Evolutionary conservation across 92 coral and sea anemone species (phyloP).

Genomic region (Pocillopora grandis): DNA sequence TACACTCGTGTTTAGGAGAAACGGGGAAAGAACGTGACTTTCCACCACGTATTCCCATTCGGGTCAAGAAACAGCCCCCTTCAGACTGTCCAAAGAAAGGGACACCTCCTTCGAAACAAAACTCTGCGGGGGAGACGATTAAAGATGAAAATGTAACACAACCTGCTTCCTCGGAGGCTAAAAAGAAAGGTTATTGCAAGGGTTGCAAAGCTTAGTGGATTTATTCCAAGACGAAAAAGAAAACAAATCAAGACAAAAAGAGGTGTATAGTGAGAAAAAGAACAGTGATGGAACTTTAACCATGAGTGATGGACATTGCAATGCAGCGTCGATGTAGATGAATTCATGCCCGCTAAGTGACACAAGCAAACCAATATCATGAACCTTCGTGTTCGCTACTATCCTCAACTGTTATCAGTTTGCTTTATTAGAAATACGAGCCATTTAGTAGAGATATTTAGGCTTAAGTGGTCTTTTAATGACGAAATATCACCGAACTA

Average conservation of each 20-base stretch:
- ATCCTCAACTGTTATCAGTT: not conserved
- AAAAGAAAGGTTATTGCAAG: not conserved
- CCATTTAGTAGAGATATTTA: not conserved
- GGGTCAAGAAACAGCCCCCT: not conserved
- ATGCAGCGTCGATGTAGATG: too few species aligned
- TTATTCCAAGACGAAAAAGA: not conserved
- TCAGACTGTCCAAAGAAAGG: not conserved
- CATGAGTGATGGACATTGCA: too few species aligned
- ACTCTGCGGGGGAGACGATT: not conserved
- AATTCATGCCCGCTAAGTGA: too few species aligned
- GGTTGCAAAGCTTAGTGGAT: constrained; percentile 3
- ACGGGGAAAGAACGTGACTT: constrained; percentile 4
- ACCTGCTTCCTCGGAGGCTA: not conserved
- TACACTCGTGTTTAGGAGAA: constrained; percentile 24
- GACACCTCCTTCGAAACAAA: not conserved
- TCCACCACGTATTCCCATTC: constrained; percentile 25
- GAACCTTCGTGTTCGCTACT: not conserved
- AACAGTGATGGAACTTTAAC: not conserved
- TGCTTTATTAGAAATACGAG: not conserved
- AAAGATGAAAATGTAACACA: not conserved
- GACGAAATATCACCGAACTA: too few species aligned
- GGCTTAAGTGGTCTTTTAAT: too few species aligned
- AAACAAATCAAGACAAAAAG: constrained; percentile 1
- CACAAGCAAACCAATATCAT: too few species aligned
- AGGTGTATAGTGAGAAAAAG: not conserved